Base-by-base conservation (phyloP, 2,797 vertebrate species). In the Morelia viridis region DNA sequence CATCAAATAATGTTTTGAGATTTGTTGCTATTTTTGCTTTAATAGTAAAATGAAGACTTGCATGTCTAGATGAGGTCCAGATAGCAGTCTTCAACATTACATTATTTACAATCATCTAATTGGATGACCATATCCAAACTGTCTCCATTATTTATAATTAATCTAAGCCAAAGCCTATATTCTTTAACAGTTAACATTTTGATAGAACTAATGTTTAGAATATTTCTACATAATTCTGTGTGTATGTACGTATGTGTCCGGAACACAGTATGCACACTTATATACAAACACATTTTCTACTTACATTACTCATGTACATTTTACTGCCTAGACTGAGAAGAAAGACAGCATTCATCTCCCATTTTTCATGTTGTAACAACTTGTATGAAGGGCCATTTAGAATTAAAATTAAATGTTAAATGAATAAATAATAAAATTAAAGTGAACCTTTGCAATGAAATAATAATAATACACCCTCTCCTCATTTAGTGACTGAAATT, bases 41-140 rank as follows among this genome's bases (percentile, higher is more conserved):
- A 46, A 93, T 62, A 86, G 94, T 93, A 62, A 62, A 91, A 94
- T 92, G 84, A 94, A 93, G 89, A 60, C 94, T 95, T 96, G 91
- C 94, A 93, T 95, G 94, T 94, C 84, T 91, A 2, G 86, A 61
- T 94, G 58, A 95, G 90, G 93, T 89, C 53, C 93, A 95, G 87
- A 87, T 95, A 93, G 35, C 6, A 88, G 0, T 91, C 88, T 89
- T 89, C 56, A 90, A 87, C 90, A 91, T 64, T 90, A 0, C 46
- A 92, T 50, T 57, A 93, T 95, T 94, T 89, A 46, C 94, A 35
- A 88, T 94, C 89, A 88, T 60, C 89, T 68, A 91, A 46, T 60
- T 94, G 85, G 89, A 92, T 64, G 1, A 53, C 83, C 24, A 56
- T 57, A 28, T 46, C 46, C 46, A 80, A 80, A 46, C 9, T 24